Percentiles rank a stretch among this genome's conserved stretches.
phyloP scores from a whole-genome alignment of 2,113 vertebrate species.

The Hystrix brachyura region DNA sequence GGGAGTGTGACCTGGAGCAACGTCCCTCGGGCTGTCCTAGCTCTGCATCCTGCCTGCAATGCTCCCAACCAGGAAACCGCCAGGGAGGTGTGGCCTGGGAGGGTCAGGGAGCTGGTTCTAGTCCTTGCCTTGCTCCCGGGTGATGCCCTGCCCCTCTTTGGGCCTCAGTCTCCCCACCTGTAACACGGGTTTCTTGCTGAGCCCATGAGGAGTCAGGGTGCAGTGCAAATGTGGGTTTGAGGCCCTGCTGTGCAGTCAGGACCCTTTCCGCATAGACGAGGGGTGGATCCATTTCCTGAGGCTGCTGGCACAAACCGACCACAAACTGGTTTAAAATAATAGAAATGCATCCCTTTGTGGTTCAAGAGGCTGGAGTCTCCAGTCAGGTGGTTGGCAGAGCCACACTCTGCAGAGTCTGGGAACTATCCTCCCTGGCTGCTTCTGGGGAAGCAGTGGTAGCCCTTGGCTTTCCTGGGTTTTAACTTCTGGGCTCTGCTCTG shows the following conservation, averaged over 20 bases:
- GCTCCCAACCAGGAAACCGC: neutral
- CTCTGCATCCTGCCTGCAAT: neutral
- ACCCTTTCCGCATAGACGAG: neutral
- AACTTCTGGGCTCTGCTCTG: neutral
- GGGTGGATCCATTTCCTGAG: neutral
- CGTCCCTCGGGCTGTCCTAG: neutral
- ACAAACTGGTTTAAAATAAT: neutral
- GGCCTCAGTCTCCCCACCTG: neutral
- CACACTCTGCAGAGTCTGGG: neutral
- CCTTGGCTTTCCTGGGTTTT: neutral
- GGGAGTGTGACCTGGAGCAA: neutral
- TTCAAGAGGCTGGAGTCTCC: neutral
- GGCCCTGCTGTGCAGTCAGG: neutral
- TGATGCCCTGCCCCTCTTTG: neutral
- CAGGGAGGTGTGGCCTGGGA: too few species aligned
- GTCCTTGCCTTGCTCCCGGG: neutral
- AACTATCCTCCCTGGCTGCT: neutral
- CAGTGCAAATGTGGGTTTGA: too few species aligned
- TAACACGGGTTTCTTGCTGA: neutral
- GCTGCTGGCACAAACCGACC: neutral
- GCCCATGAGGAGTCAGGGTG: neutral
- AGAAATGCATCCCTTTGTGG: neutral
- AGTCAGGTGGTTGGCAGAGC: neutral
- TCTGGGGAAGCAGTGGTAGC: neutral
- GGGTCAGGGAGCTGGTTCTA: neutral